Evolutionary conservation across 2,888 invertebrate species (phyloP), one percentile per base, ranked within the genome.

Genomic region (Galeruca laticollis): DNA sequence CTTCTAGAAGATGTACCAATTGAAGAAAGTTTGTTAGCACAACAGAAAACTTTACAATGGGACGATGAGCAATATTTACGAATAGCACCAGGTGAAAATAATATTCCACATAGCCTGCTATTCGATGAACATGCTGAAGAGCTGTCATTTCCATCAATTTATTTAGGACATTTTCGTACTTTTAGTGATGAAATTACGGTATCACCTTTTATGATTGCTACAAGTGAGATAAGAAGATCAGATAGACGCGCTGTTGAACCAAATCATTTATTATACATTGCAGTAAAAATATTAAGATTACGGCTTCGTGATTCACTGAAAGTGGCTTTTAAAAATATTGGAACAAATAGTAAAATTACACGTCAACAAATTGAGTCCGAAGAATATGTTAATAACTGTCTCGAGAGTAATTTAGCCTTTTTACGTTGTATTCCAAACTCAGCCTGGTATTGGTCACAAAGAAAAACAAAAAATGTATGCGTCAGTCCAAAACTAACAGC

Each of bases 51-150:
- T 1, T 35, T 35, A 2, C n/a, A 18, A 13, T 18, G n/a, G n/a
- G n/a, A n/a, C n/a, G n/a, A n/a, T n/a, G n/a, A n/a, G n/a, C n/a
- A n/a, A n/a, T n/a, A n/a, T n/a, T n/a, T n/a, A n/a, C n/a, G n/a
- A n/a, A n/a, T 54, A 13, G 54, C 54, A 1, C 18, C 15, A 15
- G 49, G 26, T 26, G 26, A 26, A 26, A 26, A 26, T 5, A 26
- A 26, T 26, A 26, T 26, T 26, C 26, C 26, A 26, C 6, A 1
- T 2, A 65, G 40, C 18, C 11, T 65, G 0, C 18, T 65, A 11
- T 57, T 65, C n/a, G 65, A 65, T 57, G 4, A 56, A 26, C 57
- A 57, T 57, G 40, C 65, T 4, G 65, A 65, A 20, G 47, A 65
- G 9, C n/a, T n/a, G n/a, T n/a, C n/a, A n/a, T n/a, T n/a, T n/a